Conservation (phyloP, 2,797 vertebrate genomes). For the Rhabdophis nuchalis region DNA sequence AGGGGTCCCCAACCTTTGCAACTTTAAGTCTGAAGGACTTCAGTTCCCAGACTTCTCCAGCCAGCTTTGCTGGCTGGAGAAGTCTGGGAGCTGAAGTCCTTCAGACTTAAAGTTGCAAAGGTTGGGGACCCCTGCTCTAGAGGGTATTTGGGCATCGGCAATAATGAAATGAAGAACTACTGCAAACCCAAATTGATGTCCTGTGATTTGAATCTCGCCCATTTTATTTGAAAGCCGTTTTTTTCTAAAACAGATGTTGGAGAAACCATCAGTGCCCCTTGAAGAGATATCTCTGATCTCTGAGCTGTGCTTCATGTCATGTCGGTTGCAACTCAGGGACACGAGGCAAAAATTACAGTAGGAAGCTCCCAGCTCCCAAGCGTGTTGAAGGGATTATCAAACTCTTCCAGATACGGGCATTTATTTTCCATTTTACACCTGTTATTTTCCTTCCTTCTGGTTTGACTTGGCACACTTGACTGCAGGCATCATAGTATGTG, state of each 20-base stretch:
- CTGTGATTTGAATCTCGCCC: not conserved
- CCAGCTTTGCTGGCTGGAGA: no score
- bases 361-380: not conserved
- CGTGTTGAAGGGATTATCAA: not conserved
- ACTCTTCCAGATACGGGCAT: not conserved
- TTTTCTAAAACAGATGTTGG: constrained; percentile 1
- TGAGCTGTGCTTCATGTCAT: not conserved
- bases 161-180: not conserved
- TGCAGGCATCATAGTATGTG: not conserved
- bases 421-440: not conserved
- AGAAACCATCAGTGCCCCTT: not conserved
- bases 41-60: no score
- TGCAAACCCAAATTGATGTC: not conserved
- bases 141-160: not conserved
- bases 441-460: not conserved
- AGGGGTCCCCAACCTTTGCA: no score
- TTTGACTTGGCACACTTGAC: not conserved
- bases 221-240: not conserved
- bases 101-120: no score
- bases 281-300: not conserved
- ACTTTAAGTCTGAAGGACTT: no score
- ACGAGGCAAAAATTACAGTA: not conserved
- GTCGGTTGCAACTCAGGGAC: not conserved
- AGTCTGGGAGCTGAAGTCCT: no score
- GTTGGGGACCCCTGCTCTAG: no score